phyloP scores from a whole-genome alignment of 2,113 vertebrate species.

The Polyodon spathula region DNA sequence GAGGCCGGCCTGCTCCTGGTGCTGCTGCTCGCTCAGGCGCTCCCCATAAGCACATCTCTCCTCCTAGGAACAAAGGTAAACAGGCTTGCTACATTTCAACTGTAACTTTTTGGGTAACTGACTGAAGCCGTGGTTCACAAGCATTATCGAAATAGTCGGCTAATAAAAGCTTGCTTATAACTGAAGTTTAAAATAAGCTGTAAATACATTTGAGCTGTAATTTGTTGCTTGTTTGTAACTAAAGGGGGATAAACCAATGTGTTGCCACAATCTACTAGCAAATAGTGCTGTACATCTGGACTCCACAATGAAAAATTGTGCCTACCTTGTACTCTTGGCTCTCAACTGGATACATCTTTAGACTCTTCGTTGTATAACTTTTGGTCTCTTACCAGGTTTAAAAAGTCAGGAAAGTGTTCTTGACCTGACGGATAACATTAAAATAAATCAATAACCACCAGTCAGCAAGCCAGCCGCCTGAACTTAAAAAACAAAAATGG shows the following conservation, averaged over 20 bases:
- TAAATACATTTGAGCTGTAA: too few species aligned
- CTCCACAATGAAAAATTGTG: conserved; percentile 5
- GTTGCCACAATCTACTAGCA: too few species aligned
- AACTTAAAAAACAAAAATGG: background rate
- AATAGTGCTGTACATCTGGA: background rate
- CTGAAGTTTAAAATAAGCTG: too few species aligned
- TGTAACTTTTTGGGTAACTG: background rate
- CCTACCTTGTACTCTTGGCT: conserved; percentile 71
- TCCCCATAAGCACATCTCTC: conserved; percentile 76
- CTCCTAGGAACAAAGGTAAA: conserved; percentile 46
- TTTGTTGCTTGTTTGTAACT: too few species aligned
- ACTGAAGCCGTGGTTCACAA: background rate
- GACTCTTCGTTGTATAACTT: conserved; percentile 73
- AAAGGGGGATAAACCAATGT: too few species aligned
- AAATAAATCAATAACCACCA: background rate
- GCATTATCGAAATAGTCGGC: too few species aligned
- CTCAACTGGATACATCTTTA: conserved; percentile 61
- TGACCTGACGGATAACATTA: conserved; percentile 54
- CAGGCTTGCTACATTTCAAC: background rate
- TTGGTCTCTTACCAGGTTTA: conserved; percentile 87
- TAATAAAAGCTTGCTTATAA: too few species aligned
- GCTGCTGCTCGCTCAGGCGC: conserved; percentile 67
- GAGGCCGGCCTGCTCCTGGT: conserved; percentile 73
- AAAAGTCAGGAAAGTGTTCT: conserved; percentile 76
- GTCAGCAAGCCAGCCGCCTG: background rate